Base-by-base conservation (phyloP, 2,113 vertebrate genomes). In the Malurus elegans region DNA sequence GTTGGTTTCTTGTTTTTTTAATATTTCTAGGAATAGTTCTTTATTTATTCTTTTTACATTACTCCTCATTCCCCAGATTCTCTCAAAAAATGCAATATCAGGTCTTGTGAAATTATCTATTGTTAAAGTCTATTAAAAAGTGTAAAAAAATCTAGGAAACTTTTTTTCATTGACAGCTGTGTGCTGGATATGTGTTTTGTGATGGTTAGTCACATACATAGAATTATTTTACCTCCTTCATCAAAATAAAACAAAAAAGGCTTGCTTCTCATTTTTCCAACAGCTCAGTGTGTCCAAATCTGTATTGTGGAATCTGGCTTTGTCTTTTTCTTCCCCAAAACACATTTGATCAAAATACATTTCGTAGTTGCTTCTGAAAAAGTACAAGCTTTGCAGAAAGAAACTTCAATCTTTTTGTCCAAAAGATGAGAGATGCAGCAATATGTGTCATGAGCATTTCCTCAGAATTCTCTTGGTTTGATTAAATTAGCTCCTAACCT, bases 281-380 rank as follows among this genome's bases (percentile, higher is more conserved):
- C 26, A 38, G 21, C 9, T 47, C 0, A 0, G 2, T 4, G 1
- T 62, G 16, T 66, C 14, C 65, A 50, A 40, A 72, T 45, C 34
- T 31, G 4, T 66, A 2, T 16, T 42, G 5, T 8, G 1, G 29
- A 82, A 61, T 29, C 24, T 56, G 53, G 9, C 26, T 72, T 72
- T 13, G 34, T 66, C 15, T 28, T 51, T 67, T 66, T 56, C 28
- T 78, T 73, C 42, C 36, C 29, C 21, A 50, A 45, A 62, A 45
- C 9, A 12, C 25, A 32, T 7, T 48, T 86, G 60, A 61, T 87
- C n/a, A 45, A 87, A 67, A 40, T 57, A 10, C 6, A 25, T 44
- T 13, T 28, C 5, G 8, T 28, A 56, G 13, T 57, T 73, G 25
- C 53, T 67, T 50, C 60, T 67, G 53, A 40, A 8, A 83, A 51